Percentiles rank a stretch among this genome's conserved stretches.
These are phyloP conservation scores for Petrocephalus zakoni DNA, from an alignment of 2,113 vertebrate species.

Conservation along the genomic window DNA sequence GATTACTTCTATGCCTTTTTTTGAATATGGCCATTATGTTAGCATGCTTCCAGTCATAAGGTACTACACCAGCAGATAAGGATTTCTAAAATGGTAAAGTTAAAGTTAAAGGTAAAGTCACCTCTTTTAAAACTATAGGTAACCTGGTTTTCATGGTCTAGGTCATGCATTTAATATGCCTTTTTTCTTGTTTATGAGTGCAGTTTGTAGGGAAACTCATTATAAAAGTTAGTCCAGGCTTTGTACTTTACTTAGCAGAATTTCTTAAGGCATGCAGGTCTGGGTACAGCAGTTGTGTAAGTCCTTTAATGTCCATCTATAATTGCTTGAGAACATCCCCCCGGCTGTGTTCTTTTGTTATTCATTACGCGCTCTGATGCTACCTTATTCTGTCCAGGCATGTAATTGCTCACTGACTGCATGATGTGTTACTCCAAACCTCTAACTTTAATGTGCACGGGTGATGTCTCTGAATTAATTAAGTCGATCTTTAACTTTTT, in stretches of 20 bases:
- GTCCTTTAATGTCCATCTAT: background rate
- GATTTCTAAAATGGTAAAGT: too few relatives aligned
- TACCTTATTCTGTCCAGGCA: background rate
- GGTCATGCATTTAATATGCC: background rate
- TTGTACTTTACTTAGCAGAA: background rate
- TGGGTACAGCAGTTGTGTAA: background rate
- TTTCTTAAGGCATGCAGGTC: background rate
- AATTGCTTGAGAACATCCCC: background rate
- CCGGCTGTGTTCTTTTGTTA: background rate
- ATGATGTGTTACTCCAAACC: background rate
- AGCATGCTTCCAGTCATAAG: too few relatives aligned
- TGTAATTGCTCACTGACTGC: background rate
- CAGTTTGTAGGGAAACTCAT: background rate
- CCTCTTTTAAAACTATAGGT: too few relatives aligned
- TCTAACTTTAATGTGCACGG: background rate
- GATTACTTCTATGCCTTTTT: too few relatives aligned
- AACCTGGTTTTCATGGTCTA: background rate
- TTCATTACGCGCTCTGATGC: background rate
- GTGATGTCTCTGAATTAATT: background rate
- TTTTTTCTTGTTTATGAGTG: background rate
- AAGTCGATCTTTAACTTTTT: background rate
- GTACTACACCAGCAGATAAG: too few relatives aligned
- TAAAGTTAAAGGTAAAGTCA: too few relatives aligned
- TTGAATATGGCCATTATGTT: too few relatives aligned
- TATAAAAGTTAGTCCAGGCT: background rate